phyloP scores from a whole-genome alignment of 2,113 vertebrate genomes.

The Rana temporaria region DNA sequence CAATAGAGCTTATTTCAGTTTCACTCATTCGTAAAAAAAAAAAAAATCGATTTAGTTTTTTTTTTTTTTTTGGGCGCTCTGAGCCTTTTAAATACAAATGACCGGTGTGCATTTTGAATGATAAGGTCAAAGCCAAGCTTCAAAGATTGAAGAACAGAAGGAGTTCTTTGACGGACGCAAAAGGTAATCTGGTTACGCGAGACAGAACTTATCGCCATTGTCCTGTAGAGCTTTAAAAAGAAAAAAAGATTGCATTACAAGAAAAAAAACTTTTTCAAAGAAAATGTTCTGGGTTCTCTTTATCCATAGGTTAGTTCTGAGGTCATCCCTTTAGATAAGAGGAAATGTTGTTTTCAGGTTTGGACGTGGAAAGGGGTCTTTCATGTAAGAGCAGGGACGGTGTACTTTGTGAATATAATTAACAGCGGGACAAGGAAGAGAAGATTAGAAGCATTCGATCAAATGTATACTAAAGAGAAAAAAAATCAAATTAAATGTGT shows the following conservation, averaged over 20 bases:
- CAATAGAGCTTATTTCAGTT: neutral
- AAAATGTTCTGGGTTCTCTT: too few species aligned
- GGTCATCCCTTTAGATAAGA: neutral
- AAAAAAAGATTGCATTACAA: neutral
- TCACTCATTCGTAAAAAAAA: too few species aligned
- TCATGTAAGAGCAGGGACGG: neutral
- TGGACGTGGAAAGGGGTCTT: neutral
- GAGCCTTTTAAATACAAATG: neutral
- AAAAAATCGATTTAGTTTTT: too few species aligned
- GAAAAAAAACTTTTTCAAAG: neutral
- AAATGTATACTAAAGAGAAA: neutral
- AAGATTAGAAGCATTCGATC: neutral
- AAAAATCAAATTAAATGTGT: too few species aligned
- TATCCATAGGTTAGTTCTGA: neutral
- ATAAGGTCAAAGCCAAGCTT: too few species aligned
- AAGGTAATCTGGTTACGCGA: neutral
- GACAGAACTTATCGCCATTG: neutral
- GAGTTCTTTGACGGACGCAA: too few species aligned
- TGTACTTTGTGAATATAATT: neutral
- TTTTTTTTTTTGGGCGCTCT: too few species aligned
- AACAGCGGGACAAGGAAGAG: neutral
- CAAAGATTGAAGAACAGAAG: neutral
- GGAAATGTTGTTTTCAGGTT: neutral
- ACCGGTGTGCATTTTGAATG: neutral
- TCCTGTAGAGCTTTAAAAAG: neutral